Percentiles rank a stretch among this genome's conserved stretches.
phyloP scores from a whole-genome alignment of 2,797 vertebrate species.

The Lateolabrax maculatus region DNA sequence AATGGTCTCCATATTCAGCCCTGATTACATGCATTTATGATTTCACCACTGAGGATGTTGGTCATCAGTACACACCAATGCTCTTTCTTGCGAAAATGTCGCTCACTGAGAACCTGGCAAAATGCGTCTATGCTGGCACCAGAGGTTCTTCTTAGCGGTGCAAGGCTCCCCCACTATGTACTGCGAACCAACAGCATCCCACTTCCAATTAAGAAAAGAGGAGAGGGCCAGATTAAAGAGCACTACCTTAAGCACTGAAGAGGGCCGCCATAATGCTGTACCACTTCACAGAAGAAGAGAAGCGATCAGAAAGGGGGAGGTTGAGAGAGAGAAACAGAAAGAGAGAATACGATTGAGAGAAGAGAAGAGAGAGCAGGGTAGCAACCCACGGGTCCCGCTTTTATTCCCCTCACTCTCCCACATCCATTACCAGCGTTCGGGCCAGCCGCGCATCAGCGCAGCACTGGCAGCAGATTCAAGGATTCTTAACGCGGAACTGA shows the following conservation, averaged over 20 bases:
- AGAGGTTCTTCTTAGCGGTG: conserved; percentile 46
- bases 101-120: conserved; percentile 57
- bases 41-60: conserved; percentile 45
- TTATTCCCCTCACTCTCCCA: conserved; percentile 76
- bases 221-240: conserved; percentile 78
- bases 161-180: conserved; percentile 48
- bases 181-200: conserved; percentile 63
- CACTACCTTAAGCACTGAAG: conserved; percentile 66
- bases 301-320: conserved; percentile 60
- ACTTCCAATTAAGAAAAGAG: conserved; percentile 77
- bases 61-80: conserved; percentile 30
- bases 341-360: conserved; percentile 63
- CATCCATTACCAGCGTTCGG: conserved; percentile 77
- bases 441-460: conserved; percentile 57
- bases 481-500: conserved; percentile 82
- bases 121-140: conserved; percentile 52
- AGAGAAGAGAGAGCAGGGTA: conserved; percentile 55
- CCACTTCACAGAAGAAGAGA: conserved; percentile 71
- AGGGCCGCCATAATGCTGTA: conserved; percentile 60
- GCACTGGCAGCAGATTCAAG: conserved; percentile 76
- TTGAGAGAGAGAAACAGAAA: conserved; percentile 52
- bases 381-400: conserved; percentile 71
- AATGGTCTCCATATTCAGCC: conserved; percentile 32
- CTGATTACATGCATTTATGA: conserved; percentile 35
- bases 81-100: conserved; percentile 36